Base-by-base conservation (phyloP, 2,113 vertebrate genomes). In the Psittacara wagleri region DNA sequence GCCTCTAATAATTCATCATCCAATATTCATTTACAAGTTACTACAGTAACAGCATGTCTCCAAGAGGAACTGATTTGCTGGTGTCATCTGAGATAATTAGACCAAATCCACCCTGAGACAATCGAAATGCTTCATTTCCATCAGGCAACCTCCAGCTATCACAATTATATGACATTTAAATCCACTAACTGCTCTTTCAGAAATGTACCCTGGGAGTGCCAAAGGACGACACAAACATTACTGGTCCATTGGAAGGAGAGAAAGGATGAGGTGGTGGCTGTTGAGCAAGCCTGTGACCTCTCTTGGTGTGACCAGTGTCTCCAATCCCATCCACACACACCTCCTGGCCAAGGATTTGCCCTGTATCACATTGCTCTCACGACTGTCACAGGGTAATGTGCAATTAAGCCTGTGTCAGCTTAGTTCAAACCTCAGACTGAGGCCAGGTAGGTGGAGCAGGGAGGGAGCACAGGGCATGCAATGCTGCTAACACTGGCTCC, bases 1-100 rank as follows among this genome's bases (percentile, higher is more conserved):
- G 85, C 59, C 43, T 94, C 63, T 96, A 95, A 96, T 96, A 97
- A 97, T 83, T 97, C 92, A 87, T 97, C 97, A 95, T 96, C 73
- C 67, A 87, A 88, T 95, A 93, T 94, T 97, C 86, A 96, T 97
- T 95, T 96, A 61, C 79, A 92, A 96, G 94, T 97, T 97, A 97
- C 96, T 97, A 97, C 87, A 95, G 94, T 92, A 97, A 94, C 88
- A 25, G n/a, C 35, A 12, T 90, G 74, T 94, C 95, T 97, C 97
- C 87, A 85, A 94, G 95, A 94, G 37, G 75, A 96, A 76, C 73
- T 92, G 39, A 68, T 92, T 97, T 97, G 88, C 95, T 96, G 91
- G 79, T 95, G 94, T 96, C 88, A 80, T 74, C 81, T 94, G 86
- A 92, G 94, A 91, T 96, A 97, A 98, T 97, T 95, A 96, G 77